Base-by-base conservation (phyloP, 2,113 vertebrate genomes). In the Rhabdornis inornatus region DNA sequence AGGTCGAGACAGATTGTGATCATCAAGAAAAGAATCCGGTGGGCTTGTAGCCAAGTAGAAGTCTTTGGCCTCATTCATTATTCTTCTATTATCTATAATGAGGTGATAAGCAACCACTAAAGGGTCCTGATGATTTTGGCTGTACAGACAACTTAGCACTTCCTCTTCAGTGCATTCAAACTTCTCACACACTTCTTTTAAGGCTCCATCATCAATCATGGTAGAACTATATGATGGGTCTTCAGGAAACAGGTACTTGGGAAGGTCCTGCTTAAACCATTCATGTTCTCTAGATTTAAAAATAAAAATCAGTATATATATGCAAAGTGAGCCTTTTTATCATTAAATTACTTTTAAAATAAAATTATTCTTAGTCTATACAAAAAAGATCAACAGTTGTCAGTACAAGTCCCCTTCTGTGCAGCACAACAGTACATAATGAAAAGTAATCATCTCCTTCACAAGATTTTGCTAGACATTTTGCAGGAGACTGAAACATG, bases 61-160 rank as follows among this genome's bases (percentile, higher is more conserved):
- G 95, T 99, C 99, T 97, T 99, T 99, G 88, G 99, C 99, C 96
- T 99, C 99, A 4, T 98, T 99, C 99, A 99, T 99, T 98, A 99
- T 99, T 96, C 99, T 99, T 25, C 99, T 99, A 70, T 99, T 99
- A 98, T 99, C 99, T 94, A 99, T 99, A 95, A 99, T 99, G 82
- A 99, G 99, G 87, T 99, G 99, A 6, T 99, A 99, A 85, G 99
- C 99, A 25, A 99, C 99, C 0, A 98, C 99, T 95, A 99, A 92
- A 4, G 99, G 99, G 93, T 99, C 99, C 97, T 99, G 99, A 94
- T 99, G 99, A 92, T 99, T 99, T 68, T 98, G 98, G 68, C 98
- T 99, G 83, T 99, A 99, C 42, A 99, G 98, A 94, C 99, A 99
- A 91, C 98, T 97, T 56, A 99, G 98, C 63, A 99, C 99, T 95